phyloP scores from a whole-genome alignment of 2,797 vertebrate genomes.

The Odontamblyopus lacepedii region DNA sequence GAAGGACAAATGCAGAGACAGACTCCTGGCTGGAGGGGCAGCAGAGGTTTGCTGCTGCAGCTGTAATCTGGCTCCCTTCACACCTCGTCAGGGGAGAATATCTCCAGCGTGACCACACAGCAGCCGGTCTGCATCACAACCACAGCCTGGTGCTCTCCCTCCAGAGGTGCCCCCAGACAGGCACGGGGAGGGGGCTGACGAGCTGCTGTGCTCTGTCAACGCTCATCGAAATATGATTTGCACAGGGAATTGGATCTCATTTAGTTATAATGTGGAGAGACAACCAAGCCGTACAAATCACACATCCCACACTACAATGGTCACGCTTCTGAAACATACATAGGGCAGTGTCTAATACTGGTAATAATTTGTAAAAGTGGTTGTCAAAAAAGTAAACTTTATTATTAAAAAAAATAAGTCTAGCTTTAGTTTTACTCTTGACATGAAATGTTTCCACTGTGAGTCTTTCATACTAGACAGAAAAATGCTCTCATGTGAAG shows the following conservation, averaged over 20 bases:
- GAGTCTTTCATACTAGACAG: neutral
- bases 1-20: slow-evolving; percentile 19
- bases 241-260: slow-evolving; percentile 49
- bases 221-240: slow-evolving; percentile 59
- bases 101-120: slow-evolving; percentile 49
- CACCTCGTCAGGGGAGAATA: slow-evolving; percentile 64
- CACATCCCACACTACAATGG: slow-evolving; percentile 33
- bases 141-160: slow-evolving; percentile 41
- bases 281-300: slow-evolving; percentile 34
- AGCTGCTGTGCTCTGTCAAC: slow-evolving; percentile 37
- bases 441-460: neutral
- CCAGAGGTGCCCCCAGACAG: slow-evolving; percentile 37
- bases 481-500: neutral
- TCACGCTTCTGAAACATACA: slow-evolving; percentile 29
- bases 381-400: slow-evolving; percentile 6
- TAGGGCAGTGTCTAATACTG: slow-evolving; percentile 8
- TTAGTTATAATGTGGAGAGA: slow-evolving; percentile 42
- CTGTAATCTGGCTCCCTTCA: slow-evolving; percentile 74
- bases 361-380: slow-evolving; percentile 1
- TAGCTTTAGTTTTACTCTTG: neutral
- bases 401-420: neutral
- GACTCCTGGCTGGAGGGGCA: slow-evolving; percentile 49
- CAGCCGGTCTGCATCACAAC: slow-evolving; percentile 55
- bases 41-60: slow-evolving; percentile 65
- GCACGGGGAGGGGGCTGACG: slow-evolving; percentile 27